Percentiles rank a stretch among this genome's conserved stretches.
These are phyloP conservation scores for Ammodramus savannarum DNA, from an alignment of 2,113 vertebrate genomes.

Conservation along the genomic window DNA sequence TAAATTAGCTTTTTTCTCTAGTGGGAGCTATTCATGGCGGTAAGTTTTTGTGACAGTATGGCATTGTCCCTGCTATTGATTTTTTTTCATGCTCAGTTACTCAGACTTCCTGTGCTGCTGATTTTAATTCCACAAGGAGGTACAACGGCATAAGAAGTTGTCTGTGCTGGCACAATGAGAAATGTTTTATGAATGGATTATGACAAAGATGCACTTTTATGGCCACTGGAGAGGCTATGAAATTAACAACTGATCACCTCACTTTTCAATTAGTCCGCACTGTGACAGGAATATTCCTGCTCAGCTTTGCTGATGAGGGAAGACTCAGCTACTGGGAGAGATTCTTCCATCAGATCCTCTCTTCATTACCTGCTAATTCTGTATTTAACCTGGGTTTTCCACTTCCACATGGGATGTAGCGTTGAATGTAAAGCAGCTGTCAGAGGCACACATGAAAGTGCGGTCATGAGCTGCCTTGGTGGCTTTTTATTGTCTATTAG, in stretches of 20 bases:
- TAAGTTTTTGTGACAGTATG: background rate
- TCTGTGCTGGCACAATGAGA: background rate
- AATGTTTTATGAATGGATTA: background rate
- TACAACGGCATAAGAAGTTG: background rate
- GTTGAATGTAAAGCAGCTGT: background rate
- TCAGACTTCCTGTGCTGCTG: constrained; percentile 6
- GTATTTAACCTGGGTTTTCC: background rate
- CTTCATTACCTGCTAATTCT: background rate
- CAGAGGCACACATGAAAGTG: background rate
- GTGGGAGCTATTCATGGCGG: background rate
- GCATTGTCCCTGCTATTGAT: background rate
- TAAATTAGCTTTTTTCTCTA: background rate
- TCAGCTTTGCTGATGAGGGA: background rate
- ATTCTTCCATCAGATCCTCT: background rate
- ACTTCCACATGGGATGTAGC: background rate
- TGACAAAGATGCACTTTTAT: background rate
- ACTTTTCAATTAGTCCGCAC: background rate
- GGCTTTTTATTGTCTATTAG: background rate
- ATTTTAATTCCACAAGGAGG: background rate
- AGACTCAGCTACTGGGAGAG: background rate
- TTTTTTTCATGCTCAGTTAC: background rate
- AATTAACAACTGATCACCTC: background rate
- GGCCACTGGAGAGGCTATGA: background rate
- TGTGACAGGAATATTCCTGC: background rate
- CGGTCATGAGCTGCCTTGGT: background rate